Conservation (phyloP, 2,113 vertebrate species). For the Nestor notabilis region DNA sequence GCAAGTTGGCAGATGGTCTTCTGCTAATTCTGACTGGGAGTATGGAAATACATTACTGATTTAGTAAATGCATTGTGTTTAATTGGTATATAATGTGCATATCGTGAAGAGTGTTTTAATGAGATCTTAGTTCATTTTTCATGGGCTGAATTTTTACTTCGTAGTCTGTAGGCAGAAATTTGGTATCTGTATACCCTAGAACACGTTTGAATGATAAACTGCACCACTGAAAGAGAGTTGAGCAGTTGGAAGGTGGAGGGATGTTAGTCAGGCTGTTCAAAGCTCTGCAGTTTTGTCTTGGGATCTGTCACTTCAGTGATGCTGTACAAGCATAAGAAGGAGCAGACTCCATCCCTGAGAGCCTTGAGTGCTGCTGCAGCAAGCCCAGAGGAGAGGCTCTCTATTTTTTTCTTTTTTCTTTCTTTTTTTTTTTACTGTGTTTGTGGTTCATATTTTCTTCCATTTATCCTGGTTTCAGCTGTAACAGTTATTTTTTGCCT, state of each 20-base stretch:
- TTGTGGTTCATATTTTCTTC: not conserved
- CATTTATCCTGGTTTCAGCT: not conserved
- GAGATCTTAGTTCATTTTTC: not conserved
- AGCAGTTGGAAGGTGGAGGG: not conserved
- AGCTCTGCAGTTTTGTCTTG: not conserved
- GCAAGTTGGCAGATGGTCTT: not conserved
- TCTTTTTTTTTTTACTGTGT: not conserved
- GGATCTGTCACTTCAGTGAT: not conserved
- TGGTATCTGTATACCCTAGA: not conserved
- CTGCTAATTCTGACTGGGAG: not conserved
- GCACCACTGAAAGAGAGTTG: not conserved
- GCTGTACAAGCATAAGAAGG: not conserved
- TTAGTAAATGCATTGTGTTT: not conserved
- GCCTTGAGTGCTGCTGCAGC: not conserved
- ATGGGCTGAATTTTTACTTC: not conserved
- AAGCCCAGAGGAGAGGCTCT: not conserved
- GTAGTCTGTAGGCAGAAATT: not conserved
- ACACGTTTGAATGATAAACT: not conserved
- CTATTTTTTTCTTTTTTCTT: no score
- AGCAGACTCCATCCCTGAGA: not conserved
- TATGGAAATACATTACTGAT: not conserved
- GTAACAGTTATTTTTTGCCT: not conserved
- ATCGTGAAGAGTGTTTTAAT: not conserved
- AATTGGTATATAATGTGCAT: not conserved
- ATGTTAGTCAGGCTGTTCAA: not conserved